phyloP scores from a whole-genome alignment of 2,113 vertebrate genomes.

The Nothobranchius kuhntae region DNA sequence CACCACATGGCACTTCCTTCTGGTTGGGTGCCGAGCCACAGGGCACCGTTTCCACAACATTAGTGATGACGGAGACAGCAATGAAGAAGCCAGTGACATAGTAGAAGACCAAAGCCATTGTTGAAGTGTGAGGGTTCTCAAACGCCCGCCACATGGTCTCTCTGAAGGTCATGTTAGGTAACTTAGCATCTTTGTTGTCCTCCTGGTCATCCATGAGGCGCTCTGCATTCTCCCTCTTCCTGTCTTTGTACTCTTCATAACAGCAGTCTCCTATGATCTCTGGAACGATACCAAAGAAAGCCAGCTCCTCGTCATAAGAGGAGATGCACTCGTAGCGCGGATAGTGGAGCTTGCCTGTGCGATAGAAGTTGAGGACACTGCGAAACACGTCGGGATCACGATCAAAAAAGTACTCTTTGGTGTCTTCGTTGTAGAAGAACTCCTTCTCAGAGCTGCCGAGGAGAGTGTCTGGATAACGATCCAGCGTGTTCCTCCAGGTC shows the following conservation, averaged over 20 bases:
- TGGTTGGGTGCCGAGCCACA: constrained; percentile 86
- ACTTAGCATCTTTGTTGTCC: constrained; percentile 91
- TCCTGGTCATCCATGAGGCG: constrained; percentile 96
- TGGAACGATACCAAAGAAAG: constrained; percentile 97
- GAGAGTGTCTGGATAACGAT: constrained; percentile 96
- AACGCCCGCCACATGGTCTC: constrained; percentile 99
- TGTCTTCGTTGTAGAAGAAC: constrained; percentile 99
- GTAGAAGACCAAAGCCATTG: constrained; percentile 99
- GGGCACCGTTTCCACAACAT: constrained; percentile 97
- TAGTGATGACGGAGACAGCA: constrained; percentile 96
- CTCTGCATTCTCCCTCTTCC: constrained; percentile 93
- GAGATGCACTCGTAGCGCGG: constrained; percentile 96
- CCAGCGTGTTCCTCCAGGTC: constrained; percentile 97
- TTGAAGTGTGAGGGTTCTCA: constrained; percentile 99
- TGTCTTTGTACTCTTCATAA: constrained; percentile 98
- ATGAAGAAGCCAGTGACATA: constrained; percentile 99
- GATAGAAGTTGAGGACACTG: constrained; percentile 96
- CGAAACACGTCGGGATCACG: constrained; percentile 95
- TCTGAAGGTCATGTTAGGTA: constrained; percentile 92
- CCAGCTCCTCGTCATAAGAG: constrained; percentile 94
- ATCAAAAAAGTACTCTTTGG: constrained; percentile 98
- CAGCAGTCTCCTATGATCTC: constrained; percentile 99
- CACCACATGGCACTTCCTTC: constrained; percentile 95
- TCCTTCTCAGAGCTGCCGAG: constrained; percentile 98
- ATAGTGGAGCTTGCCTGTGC: constrained; percentile 97